These are phyloP conservation scores for Tenualosa thibaudeaui DNA, from an alignment of 2,797 vertebrate genomes.

Conservation along the genomic window DNA sequence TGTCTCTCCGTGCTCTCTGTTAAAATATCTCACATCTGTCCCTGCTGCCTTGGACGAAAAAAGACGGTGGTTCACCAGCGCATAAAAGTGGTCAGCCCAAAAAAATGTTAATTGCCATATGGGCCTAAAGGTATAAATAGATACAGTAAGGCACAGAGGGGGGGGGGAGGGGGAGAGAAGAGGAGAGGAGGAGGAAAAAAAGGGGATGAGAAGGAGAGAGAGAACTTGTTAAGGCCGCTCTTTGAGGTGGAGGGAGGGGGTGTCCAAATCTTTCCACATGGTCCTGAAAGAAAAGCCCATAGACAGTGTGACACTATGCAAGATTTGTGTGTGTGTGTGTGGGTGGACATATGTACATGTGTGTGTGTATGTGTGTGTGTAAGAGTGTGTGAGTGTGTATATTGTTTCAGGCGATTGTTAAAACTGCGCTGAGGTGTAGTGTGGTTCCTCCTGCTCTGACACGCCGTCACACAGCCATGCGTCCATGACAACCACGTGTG, in stretches of 20 bases:
- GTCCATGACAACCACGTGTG: neutral
- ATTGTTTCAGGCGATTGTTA: neutral
- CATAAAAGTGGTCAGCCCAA: slow-evolving; percentile 74
- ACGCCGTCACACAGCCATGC: neutral
- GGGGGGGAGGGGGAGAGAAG: neutral
- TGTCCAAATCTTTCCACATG: neutral
- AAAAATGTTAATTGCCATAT: slow-evolving; percentile 74
- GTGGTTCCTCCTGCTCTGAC: neutral
- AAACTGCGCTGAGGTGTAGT: neutral
- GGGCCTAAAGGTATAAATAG: slow-evolving; percentile 70
- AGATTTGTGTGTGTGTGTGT: neutral
- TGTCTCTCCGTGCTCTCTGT: slow-evolving; percentile 67
- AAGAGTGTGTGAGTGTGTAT: neutral
- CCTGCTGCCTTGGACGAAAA: slow-evolving; percentile 54
- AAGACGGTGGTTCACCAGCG: slow-evolving; percentile 68
- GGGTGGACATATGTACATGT: neutral
- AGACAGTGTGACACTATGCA: neutral
- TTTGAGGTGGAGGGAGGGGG: neutral
- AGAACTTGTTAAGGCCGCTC: neutral
- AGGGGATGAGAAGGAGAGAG: neutral
- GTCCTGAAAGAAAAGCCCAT: neutral
- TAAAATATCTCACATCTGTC: slow-evolving; percentile 74
- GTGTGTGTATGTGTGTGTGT: neutral
- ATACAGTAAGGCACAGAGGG: slow-evolving; percentile 41
- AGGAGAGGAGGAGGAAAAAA: neutral